Evolutionary conservation across 2,113 vertebrate species (phyloP).

Genomic region (Amblyopsis rosae): DNA sequence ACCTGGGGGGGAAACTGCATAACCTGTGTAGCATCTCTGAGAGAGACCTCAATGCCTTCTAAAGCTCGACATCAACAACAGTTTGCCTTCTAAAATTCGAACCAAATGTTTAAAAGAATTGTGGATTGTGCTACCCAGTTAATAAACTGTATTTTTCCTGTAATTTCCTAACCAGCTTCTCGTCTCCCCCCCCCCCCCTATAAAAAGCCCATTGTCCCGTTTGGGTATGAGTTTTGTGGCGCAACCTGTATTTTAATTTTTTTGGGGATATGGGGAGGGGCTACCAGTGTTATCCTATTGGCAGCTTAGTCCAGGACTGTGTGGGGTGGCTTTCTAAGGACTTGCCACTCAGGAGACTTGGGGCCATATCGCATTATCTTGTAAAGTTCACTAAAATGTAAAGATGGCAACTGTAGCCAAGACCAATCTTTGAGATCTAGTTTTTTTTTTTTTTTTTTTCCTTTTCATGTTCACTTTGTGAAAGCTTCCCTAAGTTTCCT

Average conservation of each 20-base stretch:
- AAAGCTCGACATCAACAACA: constrained; percentile 54
- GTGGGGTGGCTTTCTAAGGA: constrained; percentile 9
- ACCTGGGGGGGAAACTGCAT: constrained; percentile 36
- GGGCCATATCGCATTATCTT: background rate
- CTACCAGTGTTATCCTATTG: constrained; percentile 43
- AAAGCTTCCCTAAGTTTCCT: constrained; percentile 17
- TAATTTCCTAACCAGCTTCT: constrained; percentile 16
- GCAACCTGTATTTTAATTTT: constrained; percentile 26
- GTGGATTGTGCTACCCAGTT: constrained; percentile 45
- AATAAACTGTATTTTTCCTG: constrained; percentile 25
- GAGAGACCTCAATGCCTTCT: constrained; percentile 58
- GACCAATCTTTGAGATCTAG: background rate
- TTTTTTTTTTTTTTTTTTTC: constrained; percentile 24
- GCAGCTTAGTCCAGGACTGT: background rate
- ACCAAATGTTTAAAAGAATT: constrained; percentile 55
- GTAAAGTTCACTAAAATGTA: too few species aligned
- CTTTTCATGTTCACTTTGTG: constrained; percentile 28
- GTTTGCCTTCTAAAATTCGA: constrained; percentile 64
- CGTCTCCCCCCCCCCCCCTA: constrained; percentile 5
- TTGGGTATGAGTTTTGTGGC: constrained; percentile 30
- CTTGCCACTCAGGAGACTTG: constrained; percentile 29
- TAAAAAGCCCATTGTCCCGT: constrained; percentile 29
- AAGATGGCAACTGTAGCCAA: too few species aligned
- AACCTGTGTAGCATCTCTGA: constrained; percentile 47
- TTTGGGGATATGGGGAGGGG: constrained; percentile 8